These are phyloP conservation scores for Cremastobaeus sp. DNA, from an alignment of 2,888 invertebrate species.

Conservation along the genomic window DNA sequence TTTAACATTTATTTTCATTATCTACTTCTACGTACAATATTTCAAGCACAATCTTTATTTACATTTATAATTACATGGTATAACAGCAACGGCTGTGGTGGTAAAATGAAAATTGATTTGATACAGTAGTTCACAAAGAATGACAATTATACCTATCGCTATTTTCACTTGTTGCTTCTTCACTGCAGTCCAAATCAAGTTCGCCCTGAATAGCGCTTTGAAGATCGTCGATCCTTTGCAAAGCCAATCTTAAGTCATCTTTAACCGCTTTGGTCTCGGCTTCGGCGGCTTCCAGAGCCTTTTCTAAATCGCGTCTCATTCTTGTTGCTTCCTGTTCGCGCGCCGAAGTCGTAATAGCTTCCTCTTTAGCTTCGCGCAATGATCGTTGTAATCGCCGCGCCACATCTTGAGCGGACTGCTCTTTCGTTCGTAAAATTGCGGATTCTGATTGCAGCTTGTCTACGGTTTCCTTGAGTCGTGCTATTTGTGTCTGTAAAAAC, in stretches of 20 bases:
- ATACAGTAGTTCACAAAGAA: constrained; percentile 28
- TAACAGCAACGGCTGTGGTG: no score
- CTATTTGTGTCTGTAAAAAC: constrained; percentile 79
- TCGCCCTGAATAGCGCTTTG: constrained; percentile 95
- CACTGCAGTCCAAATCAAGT: constrained; percentile 84
- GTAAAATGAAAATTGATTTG: not conserved
- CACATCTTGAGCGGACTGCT: constrained; percentile 88
- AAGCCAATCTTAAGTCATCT: constrained; percentile 91
- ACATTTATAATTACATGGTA: no score
- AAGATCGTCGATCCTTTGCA: constrained; percentile 93
- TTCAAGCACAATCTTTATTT: no score
- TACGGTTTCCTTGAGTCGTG: constrained; percentile 85
- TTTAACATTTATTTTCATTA: no score
- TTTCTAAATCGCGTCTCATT: constrained; percentile 87
- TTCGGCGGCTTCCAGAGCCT: constrained; percentile 84
- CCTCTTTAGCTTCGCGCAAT: constrained; percentile 87
- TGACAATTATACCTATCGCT: constrained; percentile 81
- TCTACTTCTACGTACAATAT: no score
- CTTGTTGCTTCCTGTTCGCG: constrained; percentile 87
- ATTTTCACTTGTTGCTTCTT: constrained; percentile 79
- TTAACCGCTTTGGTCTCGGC: constrained; percentile 85
- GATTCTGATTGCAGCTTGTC: constrained; percentile 87
- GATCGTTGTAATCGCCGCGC: constrained; percentile 86
- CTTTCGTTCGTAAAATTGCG: constrained; percentile 84
- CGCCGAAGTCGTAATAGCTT: constrained; percentile 84